Evolutionary conservation across 2,888 invertebrate species (phyloP).

Genomic region (Aspidapion aeneum): DNA sequence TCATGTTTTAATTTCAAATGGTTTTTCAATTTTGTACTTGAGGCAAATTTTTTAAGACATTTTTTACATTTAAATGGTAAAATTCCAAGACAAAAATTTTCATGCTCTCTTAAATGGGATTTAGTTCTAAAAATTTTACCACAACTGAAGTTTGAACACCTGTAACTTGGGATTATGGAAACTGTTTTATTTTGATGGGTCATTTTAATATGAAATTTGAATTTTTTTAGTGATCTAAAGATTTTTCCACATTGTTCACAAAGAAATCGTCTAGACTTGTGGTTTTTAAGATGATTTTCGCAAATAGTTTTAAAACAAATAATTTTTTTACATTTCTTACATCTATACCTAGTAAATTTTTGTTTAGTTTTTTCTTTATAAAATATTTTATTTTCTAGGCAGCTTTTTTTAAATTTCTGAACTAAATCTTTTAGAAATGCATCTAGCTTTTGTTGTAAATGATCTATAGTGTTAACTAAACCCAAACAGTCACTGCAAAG

Average conservation of each 20-base stretch:
- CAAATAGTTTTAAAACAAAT: slow-evolving; percentile 37
- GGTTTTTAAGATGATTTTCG: slow-evolving; percentile 36
- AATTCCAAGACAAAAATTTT: slow-evolving; percentile 42
- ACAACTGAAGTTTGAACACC: slow-evolving; percentile 41
- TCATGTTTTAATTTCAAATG: slow-evolving; percentile 45
- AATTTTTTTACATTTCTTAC: slow-evolving; percentile 40
- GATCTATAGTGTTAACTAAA: slow-evolving; percentile 46
- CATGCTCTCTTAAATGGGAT: slow-evolving; percentile 42
- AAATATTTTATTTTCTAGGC: slow-evolving; percentile 27
- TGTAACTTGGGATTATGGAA: slow-evolving; percentile 29
- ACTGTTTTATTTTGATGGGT: slow-evolving; percentile 3
- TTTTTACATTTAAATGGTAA: slow-evolving; percentile 41
- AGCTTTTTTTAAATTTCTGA: slow-evolving; percentile 39
- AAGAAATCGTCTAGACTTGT: slow-evolving; percentile 37
- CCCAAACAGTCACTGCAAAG: slow-evolving; percentile 46
- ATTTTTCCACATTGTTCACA: slow-evolving; percentile 42
- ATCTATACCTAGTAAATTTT: slow-evolving; percentile 31
- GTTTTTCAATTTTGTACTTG: slow-evolving; percentile 42
- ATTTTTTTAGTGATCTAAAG: slow-evolving; percentile 28
- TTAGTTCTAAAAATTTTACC: slow-evolving; percentile 40
- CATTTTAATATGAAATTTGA: slow-evolving; percentile 24
- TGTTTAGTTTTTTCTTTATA: slow-evolving; percentile 17
- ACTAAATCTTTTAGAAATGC: slow-evolving; percentile 38
- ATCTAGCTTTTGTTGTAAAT: slow-evolving; percentile 43
- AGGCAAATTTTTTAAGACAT: slow-evolving; percentile 40